Conservation (phyloP, 2,888 invertebrate species). For the Didymodactylos carnosus region DNA sequence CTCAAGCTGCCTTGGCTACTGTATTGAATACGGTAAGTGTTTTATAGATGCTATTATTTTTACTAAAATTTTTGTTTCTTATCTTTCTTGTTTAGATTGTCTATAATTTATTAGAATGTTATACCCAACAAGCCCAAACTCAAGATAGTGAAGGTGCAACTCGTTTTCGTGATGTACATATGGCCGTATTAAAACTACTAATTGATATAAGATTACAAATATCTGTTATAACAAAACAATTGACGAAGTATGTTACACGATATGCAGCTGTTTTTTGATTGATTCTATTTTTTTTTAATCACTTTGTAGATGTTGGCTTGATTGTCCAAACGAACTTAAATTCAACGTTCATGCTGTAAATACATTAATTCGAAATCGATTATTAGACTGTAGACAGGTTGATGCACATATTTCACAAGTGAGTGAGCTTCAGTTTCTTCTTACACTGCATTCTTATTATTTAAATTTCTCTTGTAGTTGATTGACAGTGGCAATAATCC, state of each 20-base stretch:
- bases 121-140: not conserved
- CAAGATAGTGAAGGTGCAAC: not conserved
- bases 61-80: too few species aligned
- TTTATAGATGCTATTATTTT: too few species aligned
- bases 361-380: constrained; percentile 2
- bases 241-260: too few species aligned
- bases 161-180: not conserved
- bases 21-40: not conserved
- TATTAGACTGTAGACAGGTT: not conserved
- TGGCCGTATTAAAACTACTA: not conserved
- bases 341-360: constrained; percentile 4
- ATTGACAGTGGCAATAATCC: constrained; percentile 6
- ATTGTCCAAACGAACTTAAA: constrained; percentile 9
- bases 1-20: not conserved
- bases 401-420: constrained; percentile 7
- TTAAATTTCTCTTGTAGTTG: too few species aligned
- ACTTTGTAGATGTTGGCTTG: constrained; percentile 12
- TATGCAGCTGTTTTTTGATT: too few species aligned
- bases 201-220: not conserved
- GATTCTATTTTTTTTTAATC: too few species aligned
- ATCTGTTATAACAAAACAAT: not conserved
- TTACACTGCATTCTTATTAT: too few species aligned
- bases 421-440: too few species aligned
- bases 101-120: not conserved
- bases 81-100: too few species aligned